These are phyloP conservation scores for Pituophis catenifer DNA, from an alignment of 2,113 vertebrate genomes.

Conservation along the genomic window DNA sequence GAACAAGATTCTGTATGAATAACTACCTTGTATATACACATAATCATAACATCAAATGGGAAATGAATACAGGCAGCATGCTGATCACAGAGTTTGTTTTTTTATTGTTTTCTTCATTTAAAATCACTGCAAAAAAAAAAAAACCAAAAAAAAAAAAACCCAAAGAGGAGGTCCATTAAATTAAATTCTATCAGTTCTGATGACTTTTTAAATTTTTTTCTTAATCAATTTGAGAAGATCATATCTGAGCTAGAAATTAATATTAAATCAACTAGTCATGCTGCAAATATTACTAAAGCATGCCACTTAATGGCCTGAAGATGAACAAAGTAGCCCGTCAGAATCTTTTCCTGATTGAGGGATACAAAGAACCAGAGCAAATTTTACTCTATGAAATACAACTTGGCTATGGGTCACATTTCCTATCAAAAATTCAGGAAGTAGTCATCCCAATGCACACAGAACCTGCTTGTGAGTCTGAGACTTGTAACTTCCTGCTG, in stretches of 20 bases:
- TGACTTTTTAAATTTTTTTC: not conserved
- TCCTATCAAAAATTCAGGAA: not conserved
- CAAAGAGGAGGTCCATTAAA: not conserved
- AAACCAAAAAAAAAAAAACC: not conserved
- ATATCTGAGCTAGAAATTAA: not conserved
- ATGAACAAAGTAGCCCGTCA: not conserved
- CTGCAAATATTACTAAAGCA: not conserved
- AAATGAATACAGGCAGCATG: not conserved
- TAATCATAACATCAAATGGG: not conserved
- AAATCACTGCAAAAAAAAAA: not conserved
- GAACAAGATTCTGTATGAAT: not conserved
- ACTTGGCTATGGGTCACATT: not conserved
- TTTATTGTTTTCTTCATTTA: not conserved
- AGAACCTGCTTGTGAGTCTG: not conserved
- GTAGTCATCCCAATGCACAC: not conserved
- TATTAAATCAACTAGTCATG: not conserved
- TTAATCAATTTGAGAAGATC: not conserved
- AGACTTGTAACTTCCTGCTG: not conserved
- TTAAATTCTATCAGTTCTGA: not conserved
- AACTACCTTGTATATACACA: not conserved
- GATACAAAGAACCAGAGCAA: not conserved
- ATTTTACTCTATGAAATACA: not conserved
- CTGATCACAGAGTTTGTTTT: not conserved
- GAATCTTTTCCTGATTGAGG: not conserved
- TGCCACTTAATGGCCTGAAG: not conserved